Evolutionary conservation across 2,888 invertebrate species (phyloP), one percentile per base, ranked within the genome.

Genomic region (Pachymerium ferrugineum): DNA sequence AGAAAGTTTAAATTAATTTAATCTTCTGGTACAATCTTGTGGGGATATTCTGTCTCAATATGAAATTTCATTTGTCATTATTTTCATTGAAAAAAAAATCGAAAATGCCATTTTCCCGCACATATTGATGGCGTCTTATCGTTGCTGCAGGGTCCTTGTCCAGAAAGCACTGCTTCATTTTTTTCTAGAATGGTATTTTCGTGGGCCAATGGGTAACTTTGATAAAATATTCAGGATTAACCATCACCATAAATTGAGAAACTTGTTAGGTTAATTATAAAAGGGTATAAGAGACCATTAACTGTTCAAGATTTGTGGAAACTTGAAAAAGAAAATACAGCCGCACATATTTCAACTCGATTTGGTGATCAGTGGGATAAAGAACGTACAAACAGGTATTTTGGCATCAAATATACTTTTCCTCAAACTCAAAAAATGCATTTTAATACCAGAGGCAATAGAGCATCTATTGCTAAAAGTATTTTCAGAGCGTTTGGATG

Each of bases 91-190:
- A 62, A 62, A 12, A 54, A 54, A 12, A 16, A 54, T 54, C 5
- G 8, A 8, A 8, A 8, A 12, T 54, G 4, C 14, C 16, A 54
- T 54, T 12, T 12, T 25, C 22, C 19, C 22, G 28, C 14, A 3
- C 3, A 14, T 68, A 10, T 35, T 35, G 14, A 10, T 35, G 35
- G 14, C 14, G 10, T 10, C 8, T 35, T 35, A 35, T 14, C 35
- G 35, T 35, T 35, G 14, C 6, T 54, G 12, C 62, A 70, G 70
- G 31, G 19, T 3, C 71, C 71, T 19, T 71, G 71, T 38, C 71
- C 71, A n/a, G 71, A 71, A 71, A 22, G 33, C 19, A 38, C 5
- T n/a, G 71, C 71, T n/a, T 71, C 71, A 19, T 71, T 71, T 28
- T 71, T 38, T 38, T 71, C 71, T 10, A 16, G 71, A 22, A 71